Base-by-base conservation (phyloP, 2,113 vertebrate species). In the Tetrao urogallus region DNA sequence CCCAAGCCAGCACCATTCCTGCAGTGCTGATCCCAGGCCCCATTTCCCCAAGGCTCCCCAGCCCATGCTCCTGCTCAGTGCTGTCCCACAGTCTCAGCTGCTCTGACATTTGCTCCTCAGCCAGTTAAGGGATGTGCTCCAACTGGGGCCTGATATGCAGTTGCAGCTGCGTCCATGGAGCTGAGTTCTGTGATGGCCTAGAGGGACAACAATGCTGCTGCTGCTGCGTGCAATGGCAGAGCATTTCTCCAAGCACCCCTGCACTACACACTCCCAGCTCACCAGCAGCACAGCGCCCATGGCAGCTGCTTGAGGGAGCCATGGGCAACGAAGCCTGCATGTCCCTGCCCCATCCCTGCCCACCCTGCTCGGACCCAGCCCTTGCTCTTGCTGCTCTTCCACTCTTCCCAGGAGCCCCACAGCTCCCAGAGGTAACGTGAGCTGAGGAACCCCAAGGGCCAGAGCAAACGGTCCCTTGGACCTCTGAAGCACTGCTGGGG, bases 81-180 rank as follows among this genome's bases (percentile, higher is more conserved):
- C 63, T 63, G 63, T n/a, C 30, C 58, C 43, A 9, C 6, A 6
- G n/a, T 43, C 30, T n/a, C 8, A 34, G 60, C 36, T 72, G 52
- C 25, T 50, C 27, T 0, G 10, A 24, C 18, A 0, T 18, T 1
- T 2, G 3, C 13, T 74, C 60, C 43, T 60, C 38, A 17, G 18
- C 38, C 32, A 45, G n/a, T 36, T 52, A 2, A 1, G 63, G 36
- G 38, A 21, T 6, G 6, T 5, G 30, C 43, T 73, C 13, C 28
- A 5, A 38, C 73, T 0, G 0, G 13, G 20, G 52, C 65, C 36
- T 0, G 0, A 6, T 4, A 25, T 22, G n/a, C 60, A 47, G 58
- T 8, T 24, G 1, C 21, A 6, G 58, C 76, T 1, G 0, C 8
- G 28, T 38, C 72, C 54, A 28, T 4, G 4, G 30, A 75, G 71